These are phyloP conservation scores for Onychostoma macrolepis DNA, from an alignment of 2,113 vertebrate species.

Conservation along the genomic window DNA sequence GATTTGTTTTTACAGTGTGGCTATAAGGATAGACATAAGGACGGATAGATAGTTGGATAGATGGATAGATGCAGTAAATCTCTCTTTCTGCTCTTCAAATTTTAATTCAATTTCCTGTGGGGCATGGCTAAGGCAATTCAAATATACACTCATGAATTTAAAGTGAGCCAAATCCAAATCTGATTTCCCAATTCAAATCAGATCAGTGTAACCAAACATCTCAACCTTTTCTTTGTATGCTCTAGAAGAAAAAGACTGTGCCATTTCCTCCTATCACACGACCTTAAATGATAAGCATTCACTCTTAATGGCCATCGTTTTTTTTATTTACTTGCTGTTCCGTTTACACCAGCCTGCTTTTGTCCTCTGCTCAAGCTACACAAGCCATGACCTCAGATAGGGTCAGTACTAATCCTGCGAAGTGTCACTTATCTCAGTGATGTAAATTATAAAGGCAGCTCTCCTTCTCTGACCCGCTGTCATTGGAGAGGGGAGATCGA, in stretches of 20 bases:
- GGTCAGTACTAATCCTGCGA: constrained; percentile 12
- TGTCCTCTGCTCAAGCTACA: background rate
- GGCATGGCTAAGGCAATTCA: too few relatives aligned
- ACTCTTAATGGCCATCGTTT: background rate
- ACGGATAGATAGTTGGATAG: constrained; percentile 30
- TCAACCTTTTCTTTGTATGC: background rate
- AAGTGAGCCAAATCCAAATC: too few relatives aligned
- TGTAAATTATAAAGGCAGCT: constrained; percentile 48
- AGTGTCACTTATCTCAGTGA: constrained; percentile 33
- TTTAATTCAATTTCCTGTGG: too few relatives aligned
- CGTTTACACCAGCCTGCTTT: background rate
- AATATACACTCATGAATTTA: too few relatives aligned
- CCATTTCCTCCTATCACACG: background rate
- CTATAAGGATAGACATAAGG: background rate
- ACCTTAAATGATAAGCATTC: background rate
- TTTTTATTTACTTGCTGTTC: background rate
- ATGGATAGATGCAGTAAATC: too few relatives aligned
- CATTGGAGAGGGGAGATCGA: constrained; percentile 47
- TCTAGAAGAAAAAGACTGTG: background rate
- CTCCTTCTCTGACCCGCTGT: constrained; percentile 41
- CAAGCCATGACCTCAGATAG: constrained; percentile 11
- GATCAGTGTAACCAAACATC: too few relatives aligned
- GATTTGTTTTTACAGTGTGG: too few relatives aligned
- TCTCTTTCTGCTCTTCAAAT: too few relatives aligned
- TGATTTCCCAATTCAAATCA: too few relatives aligned